These are phyloP conservation scores for Pachyseris speciosa DNA, from an alignment of 64 coral and sea anemone species.

Conservation along the genomic window DNA sequence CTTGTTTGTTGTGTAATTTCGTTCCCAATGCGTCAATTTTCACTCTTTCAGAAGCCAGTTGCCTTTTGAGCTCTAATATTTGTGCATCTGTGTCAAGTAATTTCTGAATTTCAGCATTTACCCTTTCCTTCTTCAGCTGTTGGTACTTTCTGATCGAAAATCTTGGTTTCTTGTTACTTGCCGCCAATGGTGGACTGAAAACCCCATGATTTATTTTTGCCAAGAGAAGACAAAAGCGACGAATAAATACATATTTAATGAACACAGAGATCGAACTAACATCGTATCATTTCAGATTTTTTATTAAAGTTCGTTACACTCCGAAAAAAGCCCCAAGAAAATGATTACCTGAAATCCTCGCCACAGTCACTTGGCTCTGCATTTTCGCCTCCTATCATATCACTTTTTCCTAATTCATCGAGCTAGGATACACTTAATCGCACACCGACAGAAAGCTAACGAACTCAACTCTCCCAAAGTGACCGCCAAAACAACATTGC, in stretches of 20 bases:
- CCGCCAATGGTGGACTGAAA: conserved; percentile 25
- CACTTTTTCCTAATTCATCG: no score
- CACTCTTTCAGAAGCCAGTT: neutral
- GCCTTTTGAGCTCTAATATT: conserved; percentile 32
- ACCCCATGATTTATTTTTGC: conserved; percentile 40
- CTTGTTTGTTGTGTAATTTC: conserved; percentile 9
- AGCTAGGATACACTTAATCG: no score
- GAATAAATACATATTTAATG: conserved; percentile 38
- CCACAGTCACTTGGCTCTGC: neutral
- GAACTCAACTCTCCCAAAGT: no score
- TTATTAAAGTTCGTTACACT: conserved; percentile 14
- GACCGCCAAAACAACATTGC: no score
- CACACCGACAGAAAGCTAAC: no score
- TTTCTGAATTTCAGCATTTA: neutral
- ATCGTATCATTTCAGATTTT: conserved; percentile 55
- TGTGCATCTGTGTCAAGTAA: neutral
- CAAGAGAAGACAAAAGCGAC: conserved; percentile 29
- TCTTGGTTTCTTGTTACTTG: conserved; percentile 8
- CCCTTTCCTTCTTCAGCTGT: conserved; percentile 1
- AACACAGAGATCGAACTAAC: conserved; percentile 20
- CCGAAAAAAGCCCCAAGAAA: conserved; percentile 24
- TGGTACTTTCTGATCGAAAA: conserved; percentile 12
- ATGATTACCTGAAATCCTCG: conserved; percentile 26
- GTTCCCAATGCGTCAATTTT: neutral
- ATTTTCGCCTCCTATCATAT: no score